Conservation (phyloP, 1,140 invertebrate genomes). For the Dryas iulia region DNA sequence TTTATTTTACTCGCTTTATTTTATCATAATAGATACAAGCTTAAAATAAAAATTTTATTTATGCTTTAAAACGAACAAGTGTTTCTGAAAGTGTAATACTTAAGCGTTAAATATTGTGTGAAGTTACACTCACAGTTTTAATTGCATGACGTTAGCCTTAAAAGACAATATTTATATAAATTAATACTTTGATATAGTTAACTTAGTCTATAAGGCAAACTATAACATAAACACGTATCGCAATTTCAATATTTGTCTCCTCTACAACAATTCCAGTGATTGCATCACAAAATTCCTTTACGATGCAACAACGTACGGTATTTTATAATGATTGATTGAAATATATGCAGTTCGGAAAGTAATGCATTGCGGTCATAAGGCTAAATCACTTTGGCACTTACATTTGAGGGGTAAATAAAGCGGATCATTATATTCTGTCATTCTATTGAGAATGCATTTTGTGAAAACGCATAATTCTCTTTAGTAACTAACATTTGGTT, state of each 20-base stretch:
- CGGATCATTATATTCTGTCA: neutral
- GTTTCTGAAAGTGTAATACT: no score
- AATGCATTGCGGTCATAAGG: neutral
- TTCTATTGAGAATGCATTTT: neutral
- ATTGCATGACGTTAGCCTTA: no score
- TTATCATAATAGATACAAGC: no score
- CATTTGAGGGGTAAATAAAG: neutral
- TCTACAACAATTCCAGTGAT: neutral
- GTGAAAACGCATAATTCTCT: no score
- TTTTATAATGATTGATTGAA: neutral
- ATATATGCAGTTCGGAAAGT: neutral
- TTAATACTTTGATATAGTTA: no score
- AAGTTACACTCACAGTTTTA: no score
- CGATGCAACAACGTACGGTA: neutral
- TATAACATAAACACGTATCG: neutral
- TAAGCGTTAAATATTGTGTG: no score
- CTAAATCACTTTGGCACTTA: neutral
- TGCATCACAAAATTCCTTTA: neutral
- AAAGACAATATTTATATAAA: no score
- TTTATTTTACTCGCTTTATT: no score
- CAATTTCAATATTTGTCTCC: neutral
- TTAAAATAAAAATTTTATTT: no score
- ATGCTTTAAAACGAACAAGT: no score
- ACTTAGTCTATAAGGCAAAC: neutral
- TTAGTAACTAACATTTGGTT: no score